phyloP scores from a whole-genome alignment of 2,113 vertebrate species.

The Mesembrinibis cayennensis region DNA sequence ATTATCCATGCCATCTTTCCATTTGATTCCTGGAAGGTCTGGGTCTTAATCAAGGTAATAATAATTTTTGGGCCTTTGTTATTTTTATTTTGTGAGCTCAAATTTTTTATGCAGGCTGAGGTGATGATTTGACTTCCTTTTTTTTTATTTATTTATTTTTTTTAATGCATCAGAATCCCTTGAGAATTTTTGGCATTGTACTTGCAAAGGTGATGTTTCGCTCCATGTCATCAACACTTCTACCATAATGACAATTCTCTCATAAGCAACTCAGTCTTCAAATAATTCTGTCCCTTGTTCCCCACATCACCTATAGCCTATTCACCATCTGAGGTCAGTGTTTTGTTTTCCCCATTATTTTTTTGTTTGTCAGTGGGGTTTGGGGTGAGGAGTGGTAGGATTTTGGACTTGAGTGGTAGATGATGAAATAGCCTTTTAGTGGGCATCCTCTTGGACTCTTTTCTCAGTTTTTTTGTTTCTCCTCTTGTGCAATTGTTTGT shows the following conservation, averaged over 20 bases:
- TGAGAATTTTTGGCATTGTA: background rate
- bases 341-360: background rate
- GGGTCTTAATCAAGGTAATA: background rate
- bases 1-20: background rate
- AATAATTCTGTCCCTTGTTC: background rate
- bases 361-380: background rate
- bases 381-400: background rate
- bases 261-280: background rate
- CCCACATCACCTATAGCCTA: background rate
- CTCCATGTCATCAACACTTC: background rate
- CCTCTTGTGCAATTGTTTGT: background rate
- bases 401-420: background rate
- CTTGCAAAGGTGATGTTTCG: background rate
- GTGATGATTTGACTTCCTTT: background rate
- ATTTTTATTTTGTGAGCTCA: background rate
- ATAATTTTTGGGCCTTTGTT: background rate
- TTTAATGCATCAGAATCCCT: background rate
- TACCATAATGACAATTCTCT: background rate
- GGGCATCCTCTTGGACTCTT: background rate
- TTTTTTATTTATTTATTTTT: background rate
- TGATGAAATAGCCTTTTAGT: background rate
- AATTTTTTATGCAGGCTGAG: background rate
- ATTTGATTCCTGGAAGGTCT: background rate
- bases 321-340: background rate
- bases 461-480: background rate